Base-by-base conservation (phyloP, 2,113 vertebrate genomes). In the Parus major region DNA sequence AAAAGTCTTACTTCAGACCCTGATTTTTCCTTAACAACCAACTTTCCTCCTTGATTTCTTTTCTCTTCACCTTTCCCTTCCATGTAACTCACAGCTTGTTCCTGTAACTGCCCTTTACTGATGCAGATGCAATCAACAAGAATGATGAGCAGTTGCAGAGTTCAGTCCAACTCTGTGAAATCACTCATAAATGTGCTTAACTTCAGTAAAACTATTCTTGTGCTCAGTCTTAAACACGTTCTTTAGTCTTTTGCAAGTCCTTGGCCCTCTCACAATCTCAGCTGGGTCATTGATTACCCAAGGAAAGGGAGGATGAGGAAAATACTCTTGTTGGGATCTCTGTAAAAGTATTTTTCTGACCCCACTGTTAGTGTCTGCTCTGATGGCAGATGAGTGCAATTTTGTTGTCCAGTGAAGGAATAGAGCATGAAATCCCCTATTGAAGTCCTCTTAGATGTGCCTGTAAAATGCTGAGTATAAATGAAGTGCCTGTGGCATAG, bases 61-160 rank as follows among this genome's bases (percentile, higher is more conserved):
- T 69, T 92, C 76, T 83, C 55, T 90, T 96, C 82, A 92, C 95
- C 94, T 95, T 95, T 96, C 87, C 93, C 90, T 95, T 93, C 85
- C 63, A 88, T 95, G 88, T 68, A 78, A 90, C 60, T 83, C 47
- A 47, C 33, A 91, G 61, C 70, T 89, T 82, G 63, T 56, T 83
- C 71, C 77, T 9, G 6, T 91, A 81, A 81, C 79, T 28, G 13
- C 23, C 49, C 75, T 77, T 64, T 68, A 78, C 3, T 88, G 76
- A 76, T 83, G 90, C 64, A 68, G 72, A 94, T 76, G 90, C 72
- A 90, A 92, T 90, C 90, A 83, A 83, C 64, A 64, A 22, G 71
- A 88, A 63, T 1, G 18, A 55, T 3, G 9, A 92, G 39, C 85
- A 68, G 79, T 83, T 66, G 60, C 71, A 90, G 92, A 95, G 79